phyloP scores from a whole-genome alignment of 1,140 invertebrate genomes.

The Saccostrea glomerata region DNA sequence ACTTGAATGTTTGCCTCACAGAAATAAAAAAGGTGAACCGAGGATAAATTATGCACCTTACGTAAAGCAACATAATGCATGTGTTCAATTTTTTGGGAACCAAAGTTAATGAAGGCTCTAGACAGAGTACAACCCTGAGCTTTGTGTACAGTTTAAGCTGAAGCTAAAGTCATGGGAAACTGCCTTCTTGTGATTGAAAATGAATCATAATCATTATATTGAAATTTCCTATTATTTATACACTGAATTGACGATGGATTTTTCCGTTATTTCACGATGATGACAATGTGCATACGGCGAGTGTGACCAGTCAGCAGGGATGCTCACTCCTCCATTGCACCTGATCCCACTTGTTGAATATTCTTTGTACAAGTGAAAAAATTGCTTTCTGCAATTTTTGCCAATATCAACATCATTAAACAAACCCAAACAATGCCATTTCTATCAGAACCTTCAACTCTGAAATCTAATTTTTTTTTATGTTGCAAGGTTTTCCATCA shows the following conservation, averaged over 20 bases:
- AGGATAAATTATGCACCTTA: slow-evolving; percentile 33
- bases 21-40: neutral
- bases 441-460: slow-evolving; percentile 21
- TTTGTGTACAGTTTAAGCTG: slow-evolving; percentile 50
- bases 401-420: slow-evolving; percentile 6
- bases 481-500: slow-evolving; percentile 43
- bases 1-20: slow-evolving; percentile 29
- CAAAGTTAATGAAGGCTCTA: slow-evolving; percentile 25
- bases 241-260: too few relatives aligned
- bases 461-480: slow-evolving; percentile 31
- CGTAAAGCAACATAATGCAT: slow-evolving; percentile 50
- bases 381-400: neutral
- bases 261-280: too few relatives aligned
- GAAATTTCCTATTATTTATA: slow-evolving; percentile 38
- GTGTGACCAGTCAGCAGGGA: too few relatives aligned
- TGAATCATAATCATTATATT: slow-evolving; percentile 28
- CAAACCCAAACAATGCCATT: slow-evolving; percentile 45
- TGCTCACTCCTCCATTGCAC: too few relatives aligned
- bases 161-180: slow-evolving; percentile 32
- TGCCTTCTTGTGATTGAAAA: slow-evolving; percentile 38
- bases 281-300: too few relatives aligned
- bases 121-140: slow-evolving; percentile 44
- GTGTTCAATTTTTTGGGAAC: slow-evolving; percentile 39
- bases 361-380: slow-evolving; percentile 22
- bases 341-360: neutral